Base-by-base conservation (phyloP, 2,888 invertebrate genomes). In the Amphipoea oculea region DNA sequence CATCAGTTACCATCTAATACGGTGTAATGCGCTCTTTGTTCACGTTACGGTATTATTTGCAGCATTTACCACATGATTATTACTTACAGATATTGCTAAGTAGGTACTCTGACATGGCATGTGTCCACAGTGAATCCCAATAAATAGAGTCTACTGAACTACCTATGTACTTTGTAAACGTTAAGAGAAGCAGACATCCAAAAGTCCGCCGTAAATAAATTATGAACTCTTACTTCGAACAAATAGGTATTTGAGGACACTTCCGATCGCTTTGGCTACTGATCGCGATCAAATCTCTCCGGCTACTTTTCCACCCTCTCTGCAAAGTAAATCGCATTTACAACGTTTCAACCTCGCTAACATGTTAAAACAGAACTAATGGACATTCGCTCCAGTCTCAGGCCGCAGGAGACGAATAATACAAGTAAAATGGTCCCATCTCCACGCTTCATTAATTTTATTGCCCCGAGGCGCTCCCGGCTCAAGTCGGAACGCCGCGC, bases 361-460 rank as follows among this genome's bases (percentile, higher is more conserved):
- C 96, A 97, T 96, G 97, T 97, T 97, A 96, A 97, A 97, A 97
- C 96, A 96, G 97, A 97, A 97, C 97, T 96, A 97, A 97, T 97
- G 96, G 96, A 96, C 96, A 97, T 97, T 97, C 96, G 96, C 95
- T 97, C 93, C 96, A 96, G 96, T 96, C 96, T 95, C 94, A 95
- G 96, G 95, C 95, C 96, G 95, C 96, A 96, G 94, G 96, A 96
- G 96, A 96, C 95, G 96, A 96, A 96, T 97, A 97, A 96, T 96
- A 96, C 96, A 96, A 96, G 96, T 96, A 97, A 97, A 97, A 97
- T 96, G 96, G 96, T 96, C 96, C 96, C 96, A 96, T 97, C 97
- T 96, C 97, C 93, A 96, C 95, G 97, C 97, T 96, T 97, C 97
- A 97, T 96, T 97, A 96, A 96, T 95, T 96, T 97, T 97, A 97